These are phyloP conservation scores for Clarias gariepinus DNA, from an alignment of 2,113 vertebrate species.

Conservation along the genomic window DNA sequence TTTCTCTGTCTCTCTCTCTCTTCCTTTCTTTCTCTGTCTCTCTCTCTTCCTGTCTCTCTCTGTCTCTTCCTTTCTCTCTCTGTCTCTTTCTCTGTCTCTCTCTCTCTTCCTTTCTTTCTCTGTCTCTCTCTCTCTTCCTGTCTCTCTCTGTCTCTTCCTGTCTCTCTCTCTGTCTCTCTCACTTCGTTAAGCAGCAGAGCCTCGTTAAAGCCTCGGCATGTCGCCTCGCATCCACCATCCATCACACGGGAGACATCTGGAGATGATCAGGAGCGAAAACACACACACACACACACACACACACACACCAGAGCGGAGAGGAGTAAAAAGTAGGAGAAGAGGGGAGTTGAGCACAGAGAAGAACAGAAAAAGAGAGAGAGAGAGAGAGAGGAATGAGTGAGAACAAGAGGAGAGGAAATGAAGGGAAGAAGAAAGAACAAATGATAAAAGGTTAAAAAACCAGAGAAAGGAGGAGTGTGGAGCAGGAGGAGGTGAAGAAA, in stretches of 20 bases:
- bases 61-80: no score
- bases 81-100: no score
- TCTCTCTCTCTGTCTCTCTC: background rate
- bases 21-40: no score
- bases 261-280: background rate
- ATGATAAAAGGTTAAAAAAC: no score
- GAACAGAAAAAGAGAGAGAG: background rate
- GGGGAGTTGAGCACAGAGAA: no score
- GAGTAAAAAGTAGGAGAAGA: background rate
- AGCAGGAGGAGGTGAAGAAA: no score
- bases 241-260: slow-evolving; percentile 21
- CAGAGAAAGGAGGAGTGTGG: no score
- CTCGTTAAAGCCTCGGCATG: slow-evolving; percentile 17
- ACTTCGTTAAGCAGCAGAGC: slow-evolving; percentile 17
- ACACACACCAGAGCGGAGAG: background rate
- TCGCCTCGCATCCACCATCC: slow-evolving; percentile 8
- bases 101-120: no score
- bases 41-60: no score
- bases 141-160: no score
- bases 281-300: background rate
- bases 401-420: background rate
- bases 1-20: no score
- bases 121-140: no score
- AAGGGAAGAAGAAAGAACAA: background rate
- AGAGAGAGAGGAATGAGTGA: background rate